Evolutionary conservation across 1,140 invertebrate species (phyloP).

Genomic region (Rhagoletis pomonella): DNA sequence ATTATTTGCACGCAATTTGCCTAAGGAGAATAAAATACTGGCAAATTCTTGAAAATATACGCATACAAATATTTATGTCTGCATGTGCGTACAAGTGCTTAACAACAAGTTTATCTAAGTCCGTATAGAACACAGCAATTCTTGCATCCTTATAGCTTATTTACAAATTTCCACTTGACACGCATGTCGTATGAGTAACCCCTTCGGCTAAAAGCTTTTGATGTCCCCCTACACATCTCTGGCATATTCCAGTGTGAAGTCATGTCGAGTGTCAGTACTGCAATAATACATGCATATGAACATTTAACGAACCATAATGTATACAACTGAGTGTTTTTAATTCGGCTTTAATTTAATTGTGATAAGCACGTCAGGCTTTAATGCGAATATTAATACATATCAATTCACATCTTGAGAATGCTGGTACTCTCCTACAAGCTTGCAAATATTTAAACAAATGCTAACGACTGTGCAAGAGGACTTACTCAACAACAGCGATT

Average conservation of each 20-base stretch:
- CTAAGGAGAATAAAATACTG: neutral
- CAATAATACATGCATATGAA: neutral
- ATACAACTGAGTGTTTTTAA: too few species aligned
- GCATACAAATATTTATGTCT: neutral
- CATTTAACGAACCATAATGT: neutral
- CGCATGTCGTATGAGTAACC: constrained; percentile 13
- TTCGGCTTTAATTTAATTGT: too few species aligned
- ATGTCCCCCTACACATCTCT: too few species aligned
- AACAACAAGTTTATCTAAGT: too few species aligned
- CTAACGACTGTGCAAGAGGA: too few species aligned
- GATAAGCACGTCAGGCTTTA: too few species aligned
- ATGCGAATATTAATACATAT: too few species aligned
- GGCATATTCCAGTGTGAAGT: neutral
- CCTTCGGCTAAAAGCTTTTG: too few species aligned
- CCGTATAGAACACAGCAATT: neutral
- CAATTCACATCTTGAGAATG: too few species aligned
- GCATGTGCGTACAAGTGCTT: neutral
- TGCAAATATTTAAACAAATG: too few species aligned
- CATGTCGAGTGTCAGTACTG: neutral
- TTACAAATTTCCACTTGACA: neutral
- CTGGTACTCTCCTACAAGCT: too few species aligned
- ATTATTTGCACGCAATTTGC: neutral
- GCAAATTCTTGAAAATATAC: neutral
- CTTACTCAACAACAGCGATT: too few species aligned
- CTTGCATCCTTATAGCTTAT: neutral